phyloP scores from a whole-genome alignment of 1,140 invertebrate species.

The Micrasema longulum region DNA sequence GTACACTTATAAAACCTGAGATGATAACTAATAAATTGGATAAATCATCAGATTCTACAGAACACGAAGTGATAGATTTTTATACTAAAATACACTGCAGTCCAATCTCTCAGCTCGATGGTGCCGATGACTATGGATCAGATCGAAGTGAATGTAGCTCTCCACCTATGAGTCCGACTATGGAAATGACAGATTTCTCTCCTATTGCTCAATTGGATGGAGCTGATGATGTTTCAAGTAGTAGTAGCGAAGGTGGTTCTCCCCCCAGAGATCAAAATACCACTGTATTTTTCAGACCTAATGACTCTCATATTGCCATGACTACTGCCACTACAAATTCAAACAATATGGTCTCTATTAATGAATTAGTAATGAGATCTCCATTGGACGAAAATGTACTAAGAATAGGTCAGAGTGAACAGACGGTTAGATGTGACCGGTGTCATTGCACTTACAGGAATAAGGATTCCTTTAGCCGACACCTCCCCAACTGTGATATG shows the following conservation, averaged over 20 bases:
- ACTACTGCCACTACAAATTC: conserved; percentile 64
- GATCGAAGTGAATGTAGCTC: conserved; percentile 65
- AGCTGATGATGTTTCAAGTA: conserved; percentile 73
- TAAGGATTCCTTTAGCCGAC: conserved; percentile 85
- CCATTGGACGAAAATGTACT: conserved; percentile 61
- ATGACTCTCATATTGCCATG: conserved; percentile 65
- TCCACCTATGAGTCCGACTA: conserved; percentile 59
- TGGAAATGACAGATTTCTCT: conserved; percentile 59
- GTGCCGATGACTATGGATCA: conserved; percentile 71
- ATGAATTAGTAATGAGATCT: conserved; percentile 64
- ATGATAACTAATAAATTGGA: conserved; percentile 57
- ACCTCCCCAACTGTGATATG: conserved; percentile 82
- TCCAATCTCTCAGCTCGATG: conserved; percentile 72
- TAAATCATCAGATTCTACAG: conserved; percentile 63
- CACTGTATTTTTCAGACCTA: conserved; percentile 65
- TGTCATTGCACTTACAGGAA: conserved; percentile 93
- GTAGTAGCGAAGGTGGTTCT: conserved; percentile 61
- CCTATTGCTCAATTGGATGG: conserved; percentile 81
- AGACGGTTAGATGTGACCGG: conserved; percentile 85
- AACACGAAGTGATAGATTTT: conserved; percentile 66
- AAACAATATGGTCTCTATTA: conserved; percentile 59
- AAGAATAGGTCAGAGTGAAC: conserved; percentile 67
- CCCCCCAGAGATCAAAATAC: conserved; percentile 60
- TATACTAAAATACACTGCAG: conserved; percentile 68
- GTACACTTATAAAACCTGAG: conserved; percentile 10